Evolutionary conservation across 2,113 vertebrate species (phyloP).

Genomic region (Dryoscopus gambensis): DNA sequence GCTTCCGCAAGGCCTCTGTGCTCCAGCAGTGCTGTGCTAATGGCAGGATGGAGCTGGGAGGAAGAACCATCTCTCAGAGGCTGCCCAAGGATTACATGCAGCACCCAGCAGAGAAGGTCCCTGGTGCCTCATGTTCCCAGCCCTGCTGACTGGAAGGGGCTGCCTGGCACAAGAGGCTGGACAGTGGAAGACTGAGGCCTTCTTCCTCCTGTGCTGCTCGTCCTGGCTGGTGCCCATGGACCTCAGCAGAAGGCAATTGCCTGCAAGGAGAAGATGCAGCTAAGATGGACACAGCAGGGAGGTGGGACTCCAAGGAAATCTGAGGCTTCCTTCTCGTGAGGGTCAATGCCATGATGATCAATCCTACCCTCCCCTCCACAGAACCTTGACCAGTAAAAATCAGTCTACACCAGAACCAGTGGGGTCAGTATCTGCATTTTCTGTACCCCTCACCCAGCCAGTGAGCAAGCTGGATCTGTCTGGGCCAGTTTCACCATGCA

Average conservation of each 20-base stretch:
- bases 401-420: not conserved
- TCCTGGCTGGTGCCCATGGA: not conserved
- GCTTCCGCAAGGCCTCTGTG: accelerated
- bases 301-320: not conserved
- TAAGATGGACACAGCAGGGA: not conserved
- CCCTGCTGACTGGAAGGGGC: not conserved
- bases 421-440: not conserved
- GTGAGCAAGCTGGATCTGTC: not conserved
- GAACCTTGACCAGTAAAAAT: not conserved
- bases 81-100: not conserved
- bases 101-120: not conserved
- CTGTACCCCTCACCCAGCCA: accelerated
- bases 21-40: not conserved
- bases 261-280: not conserved
- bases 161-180: not conserved
- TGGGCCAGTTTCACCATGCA: not conserved
- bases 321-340: not conserved
- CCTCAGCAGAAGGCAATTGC: not conserved
- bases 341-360: not conserved
- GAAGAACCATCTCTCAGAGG: not conserved
- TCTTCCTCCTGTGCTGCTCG: not conserved
- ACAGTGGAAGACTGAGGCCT: not conserved
- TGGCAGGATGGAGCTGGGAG: not conserved
- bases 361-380: not conserved
- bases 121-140: not conserved